Base-by-base conservation (phyloP, 2,888 invertebrate genomes). In the Melikaiella ostensackeni region DNA sequence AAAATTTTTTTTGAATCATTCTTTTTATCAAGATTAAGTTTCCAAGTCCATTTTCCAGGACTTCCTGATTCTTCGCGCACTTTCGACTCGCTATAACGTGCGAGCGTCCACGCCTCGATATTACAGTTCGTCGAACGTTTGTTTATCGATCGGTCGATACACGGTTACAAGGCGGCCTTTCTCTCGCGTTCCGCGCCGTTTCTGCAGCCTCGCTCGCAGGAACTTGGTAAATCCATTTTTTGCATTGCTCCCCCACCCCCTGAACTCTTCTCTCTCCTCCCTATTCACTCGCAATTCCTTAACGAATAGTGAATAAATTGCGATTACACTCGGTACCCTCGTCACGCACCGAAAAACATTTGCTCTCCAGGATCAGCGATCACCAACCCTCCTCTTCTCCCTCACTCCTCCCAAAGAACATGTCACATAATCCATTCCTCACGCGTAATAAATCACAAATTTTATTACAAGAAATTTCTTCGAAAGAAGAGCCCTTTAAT, bases 81-180 rank as follows among this genome's bases (percentile, higher is more conserved):
- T 66, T 66, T 66, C 42, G 63, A 64, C 63, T 64, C 38, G 63
- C n/a, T 30, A 30, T 42, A 64, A 64, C 38, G 64, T 64, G 64
- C 35, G 66, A 42, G 66, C 70, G 79, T 80, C 76, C 84, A 77
- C 82, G 77, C 82, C 80, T 84, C 78, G 79, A 82, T 79, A 81
- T 80, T 82, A 81, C 82, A 81, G 80, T 81, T 79, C 81, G 76
- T 79, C 81, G 79, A 82, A 79, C 75, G 81, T 85, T 80, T 82
- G 79, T 84, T 83, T 78, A 81, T 81, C 83, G 83, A 83, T 84
- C 82, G 80, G 77, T 70, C 75, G 78, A 74, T 80, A 82, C 81
- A 80, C 42, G 75, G 77, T 78, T 80, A 77, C 80, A 75, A 79
- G 78, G 78, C 73, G 79, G 80, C 82, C 81, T 84, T 81, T 82